Conservation (phyloP, 2,797 vertebrate species). For the Furcifer pardalis region DNA sequence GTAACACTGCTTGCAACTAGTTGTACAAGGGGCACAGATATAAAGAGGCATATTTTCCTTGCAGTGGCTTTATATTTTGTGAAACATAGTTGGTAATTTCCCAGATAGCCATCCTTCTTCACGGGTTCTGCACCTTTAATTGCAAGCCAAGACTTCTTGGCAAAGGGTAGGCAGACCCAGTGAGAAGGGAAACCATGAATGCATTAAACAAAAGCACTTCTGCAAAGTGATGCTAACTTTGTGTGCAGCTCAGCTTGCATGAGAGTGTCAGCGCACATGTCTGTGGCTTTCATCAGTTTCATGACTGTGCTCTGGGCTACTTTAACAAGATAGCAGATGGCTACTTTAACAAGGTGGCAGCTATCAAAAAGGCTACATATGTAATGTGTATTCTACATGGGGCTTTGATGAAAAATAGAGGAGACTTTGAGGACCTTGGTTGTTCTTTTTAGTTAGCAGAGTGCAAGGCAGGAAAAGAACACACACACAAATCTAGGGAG, state of each 20-base stretch:
- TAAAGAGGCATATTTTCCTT: neutral
- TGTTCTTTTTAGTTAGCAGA: too few species aligned
- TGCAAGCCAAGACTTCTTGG: constrained; percentile 7
- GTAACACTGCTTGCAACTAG: neutral
- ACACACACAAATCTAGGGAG: too few species aligned
- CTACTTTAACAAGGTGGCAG: neutral
- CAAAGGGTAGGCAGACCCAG: neutral
- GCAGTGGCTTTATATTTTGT: neutral
- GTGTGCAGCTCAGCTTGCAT: neutral
- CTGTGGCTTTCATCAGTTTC: neutral
- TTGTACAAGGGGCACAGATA: neutral
- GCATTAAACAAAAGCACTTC: constrained; percentile 26
- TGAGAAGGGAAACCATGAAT: neutral
- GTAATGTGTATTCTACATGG: too few species aligned
- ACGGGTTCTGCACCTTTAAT: constrained; percentile 24
- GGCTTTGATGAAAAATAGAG: too few species aligned
- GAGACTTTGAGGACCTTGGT: too few species aligned
- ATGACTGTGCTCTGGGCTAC: too few species aligned
- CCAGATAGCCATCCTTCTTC: neutral
- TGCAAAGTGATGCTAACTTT: constrained; percentile 15
- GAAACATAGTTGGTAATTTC: constrained; percentile 19
- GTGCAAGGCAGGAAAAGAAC: too few species aligned
- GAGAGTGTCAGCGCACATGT: neutral
- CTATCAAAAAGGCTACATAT: too few species aligned
- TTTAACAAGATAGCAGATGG: neutral